These are phyloP conservation scores for Burhinus oedicnemus DNA, from an alignment of 2,113 vertebrate species.

Conservation along the genomic window DNA sequence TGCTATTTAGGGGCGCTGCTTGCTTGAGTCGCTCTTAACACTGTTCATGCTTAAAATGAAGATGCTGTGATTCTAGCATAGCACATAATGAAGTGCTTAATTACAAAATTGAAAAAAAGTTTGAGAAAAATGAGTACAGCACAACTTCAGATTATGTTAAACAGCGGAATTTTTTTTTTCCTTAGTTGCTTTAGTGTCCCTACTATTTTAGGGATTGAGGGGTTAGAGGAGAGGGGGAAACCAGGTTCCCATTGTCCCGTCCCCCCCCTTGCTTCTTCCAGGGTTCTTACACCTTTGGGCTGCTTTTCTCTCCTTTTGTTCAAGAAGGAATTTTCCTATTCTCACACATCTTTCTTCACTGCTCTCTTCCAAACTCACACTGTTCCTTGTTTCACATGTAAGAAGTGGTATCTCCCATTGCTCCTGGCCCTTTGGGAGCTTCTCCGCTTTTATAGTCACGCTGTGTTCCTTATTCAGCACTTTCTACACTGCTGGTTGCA, in stretches of 20 bases:
- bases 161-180: background rate
- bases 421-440: background rate
- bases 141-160: background rate
- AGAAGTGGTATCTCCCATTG: background rate
- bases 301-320: background rate
- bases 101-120: background rate
- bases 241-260: background rate
- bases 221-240: background rate
- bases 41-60: background rate
- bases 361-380: background rate
- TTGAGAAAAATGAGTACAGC: background rate
- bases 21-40: background rate
- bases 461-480: background rate
- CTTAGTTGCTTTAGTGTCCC: background rate
- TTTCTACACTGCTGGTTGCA: background rate
- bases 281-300: background rate
- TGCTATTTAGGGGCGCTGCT: background rate
- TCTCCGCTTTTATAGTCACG: background rate
- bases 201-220: background rate
- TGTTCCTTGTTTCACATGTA: background rate
- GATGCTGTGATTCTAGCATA: background rate
- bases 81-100: background rate
- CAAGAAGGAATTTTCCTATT: background rate
- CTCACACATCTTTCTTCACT: background rate
- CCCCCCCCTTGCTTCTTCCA: background rate